A percentile compares a stretch with the other conserved stretches of the same genome.
phyloP scores from a whole-genome alignment of 2,888 invertebrate genomes.

The Hyposoter dolosus region DNA sequence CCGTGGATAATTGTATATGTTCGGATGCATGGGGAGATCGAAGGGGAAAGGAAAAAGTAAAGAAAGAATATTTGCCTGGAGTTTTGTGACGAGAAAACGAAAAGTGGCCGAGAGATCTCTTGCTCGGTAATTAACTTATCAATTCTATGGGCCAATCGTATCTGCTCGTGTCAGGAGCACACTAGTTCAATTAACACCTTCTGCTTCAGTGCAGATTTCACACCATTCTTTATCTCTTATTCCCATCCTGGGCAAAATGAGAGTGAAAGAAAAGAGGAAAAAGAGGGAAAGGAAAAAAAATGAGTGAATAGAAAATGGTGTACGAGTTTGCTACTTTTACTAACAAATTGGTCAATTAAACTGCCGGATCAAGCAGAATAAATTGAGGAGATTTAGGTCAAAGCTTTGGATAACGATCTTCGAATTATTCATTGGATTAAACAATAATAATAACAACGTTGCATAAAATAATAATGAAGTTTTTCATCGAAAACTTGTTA shows the following conservation, averaged over 20 bases:
- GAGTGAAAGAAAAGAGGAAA: constrained; percentile 6
- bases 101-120: constrained; percentile 38
- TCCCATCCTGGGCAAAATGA: background rate
- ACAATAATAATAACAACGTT: background rate
- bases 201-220: constrained; percentile 17
- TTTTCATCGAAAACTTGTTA: background rate
- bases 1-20: constrained; percentile 10
- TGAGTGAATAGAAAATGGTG: background rate
- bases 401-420: background rate
- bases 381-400: background rate
- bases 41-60: background rate
- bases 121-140: constrained; percentile 64
- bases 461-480: background rate
- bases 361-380: background rate
- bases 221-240: constrained; percentile 31
- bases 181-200: constrained; percentile 57
- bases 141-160: constrained; percentile 50
- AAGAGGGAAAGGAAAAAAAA: constrained; percentile 2
- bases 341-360: constrained; percentile 57
- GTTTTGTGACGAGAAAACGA: background rate
- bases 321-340: constrained; percentile 48
- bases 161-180: constrained; percentile 4
- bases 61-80: constrained; percentile 25
- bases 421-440: background rate
- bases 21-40: background rate